Base-by-base conservation (phyloP, 2,888 invertebrate genomes). In the Isoperla grammatica region DNA sequence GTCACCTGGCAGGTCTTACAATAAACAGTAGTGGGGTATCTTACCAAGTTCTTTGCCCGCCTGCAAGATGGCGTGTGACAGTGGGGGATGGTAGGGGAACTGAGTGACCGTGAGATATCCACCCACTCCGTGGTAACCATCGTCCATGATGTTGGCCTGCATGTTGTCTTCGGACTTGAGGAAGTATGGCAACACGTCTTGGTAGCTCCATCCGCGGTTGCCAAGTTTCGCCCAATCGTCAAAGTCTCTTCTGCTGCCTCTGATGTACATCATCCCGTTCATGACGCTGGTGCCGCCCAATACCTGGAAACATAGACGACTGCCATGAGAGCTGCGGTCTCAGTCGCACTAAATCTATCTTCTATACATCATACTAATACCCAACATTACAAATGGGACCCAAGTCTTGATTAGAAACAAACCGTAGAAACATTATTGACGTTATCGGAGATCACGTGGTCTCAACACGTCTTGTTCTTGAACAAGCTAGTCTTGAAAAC, bases 261-360 rank as follows among this genome's bases (percentile, higher is more conserved):
- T 81, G 65, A 95, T 90, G 74, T 95, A 95, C 84, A 90, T 94
- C 95, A 96, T 96, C 19, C 95, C 95, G 74, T 96, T 96, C 78
- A 95, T 83, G 0, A 92, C 91, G 13, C 94, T 94, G 0, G 93
- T 94, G 0, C 95, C 95, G 5, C 95, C 95, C 9, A 94, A 75
- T 0, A 91, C 90, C 87, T 87, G 71, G 29, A 29, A 29, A 8
- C n/a, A n/a, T n/a, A 29, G 29, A 29, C 8, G 29, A 29, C 29
- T n/a, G n/a, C n/a, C n/a, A n/a, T n/a, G n/a, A n/a, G n/a, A n/a
- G n/a, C n/a, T n/a, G n/a, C n/a, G n/a, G n/a, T n/a, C n/a, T n/a
- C n/a, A n/a, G n/a, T n/a, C n/a, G n/a, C n/a, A n/a, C n/a, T n/a
- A n/a, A n/a, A n/a, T n/a, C n/a, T n/a, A n/a, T n/a, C n/a, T n/a